Percentiles rank a stretch among this genome's conserved stretches.
Evolutionary conservation across 2,113 vertebrate species (phyloP).

Genomic region (Regulus satrapa): DNA sequence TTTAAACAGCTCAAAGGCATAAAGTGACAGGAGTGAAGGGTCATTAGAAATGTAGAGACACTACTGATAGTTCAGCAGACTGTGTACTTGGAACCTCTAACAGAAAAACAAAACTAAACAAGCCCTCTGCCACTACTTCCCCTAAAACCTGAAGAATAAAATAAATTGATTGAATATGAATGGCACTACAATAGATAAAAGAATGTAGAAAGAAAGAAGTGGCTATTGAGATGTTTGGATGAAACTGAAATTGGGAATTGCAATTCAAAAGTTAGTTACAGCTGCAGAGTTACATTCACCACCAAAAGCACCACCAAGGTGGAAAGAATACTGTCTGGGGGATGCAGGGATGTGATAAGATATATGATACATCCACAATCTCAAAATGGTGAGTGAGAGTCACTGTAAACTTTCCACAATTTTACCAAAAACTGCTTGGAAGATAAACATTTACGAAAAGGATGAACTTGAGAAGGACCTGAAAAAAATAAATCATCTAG

Average conservation of each 20-base stretch:
- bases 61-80: not conserved
- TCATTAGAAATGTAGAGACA: not conserved
- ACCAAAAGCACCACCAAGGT: not conserved
- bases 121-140: not conserved
- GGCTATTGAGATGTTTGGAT: not conserved
- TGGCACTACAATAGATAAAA: not conserved
- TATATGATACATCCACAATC: not conserved
- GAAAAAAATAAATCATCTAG: not conserved
- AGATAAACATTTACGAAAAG: not conserved
- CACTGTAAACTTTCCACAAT: not conserved
- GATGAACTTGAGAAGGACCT: not conserved
- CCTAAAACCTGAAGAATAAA: not conserved
- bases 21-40: not conserved
- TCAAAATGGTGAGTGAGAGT: not conserved
- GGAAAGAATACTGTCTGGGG: not conserved
- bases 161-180: not conserved
- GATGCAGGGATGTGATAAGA: not conserved
- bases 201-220: not conserved
- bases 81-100: not conserved
- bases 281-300: not conserved
- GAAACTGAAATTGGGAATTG: not conserved
- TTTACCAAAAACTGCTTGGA: not conserved
- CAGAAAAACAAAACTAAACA: not conserved
- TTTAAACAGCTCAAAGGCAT: slow-evolving; percentile 10
- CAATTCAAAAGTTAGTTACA: not conserved